Evolutionary conservation across 2,888 invertebrate species (phyloP).

Genomic region (Bibio marci): DNA sequence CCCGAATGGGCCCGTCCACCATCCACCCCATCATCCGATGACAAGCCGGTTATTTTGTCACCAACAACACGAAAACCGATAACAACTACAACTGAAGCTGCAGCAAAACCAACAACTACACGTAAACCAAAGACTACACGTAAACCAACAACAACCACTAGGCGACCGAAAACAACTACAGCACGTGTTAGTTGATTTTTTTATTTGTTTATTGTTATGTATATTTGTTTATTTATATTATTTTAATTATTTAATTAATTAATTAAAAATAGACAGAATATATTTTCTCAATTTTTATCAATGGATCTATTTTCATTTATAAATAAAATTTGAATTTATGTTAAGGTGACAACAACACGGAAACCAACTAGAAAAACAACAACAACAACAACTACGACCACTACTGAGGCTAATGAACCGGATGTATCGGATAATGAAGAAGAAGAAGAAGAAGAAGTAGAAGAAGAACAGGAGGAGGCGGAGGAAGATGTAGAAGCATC

Average conservation of each 20-base stretch:
- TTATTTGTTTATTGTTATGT: background rate
- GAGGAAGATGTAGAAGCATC: background rate
- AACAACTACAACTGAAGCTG: constrained; percentile 15
- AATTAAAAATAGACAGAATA: background rate
- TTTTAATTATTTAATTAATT: too few relatives aligned
- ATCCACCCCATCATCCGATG: constrained; percentile 40
- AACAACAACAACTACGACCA: constrained; percentile 14
- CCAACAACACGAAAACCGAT: constrained; percentile 20
- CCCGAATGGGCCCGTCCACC: constrained; percentile 72
- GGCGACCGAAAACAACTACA: constrained; percentile 15
- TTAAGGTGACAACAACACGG: too few relatives aligned
- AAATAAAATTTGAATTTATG: too few relatives aligned
- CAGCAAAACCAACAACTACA: constrained; percentile 13
- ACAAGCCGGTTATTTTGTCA: constrained; percentile 31
- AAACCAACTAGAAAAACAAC: constrained; percentile 6
- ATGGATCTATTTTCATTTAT: background rate
- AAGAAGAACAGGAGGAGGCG: constrained; percentile 16
- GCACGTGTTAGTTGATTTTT: background rate
- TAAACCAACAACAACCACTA: constrained; percentile 10
- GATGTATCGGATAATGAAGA: background rate
- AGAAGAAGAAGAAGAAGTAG: constrained; percentile 7
- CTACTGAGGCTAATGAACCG: constrained; percentile 12
- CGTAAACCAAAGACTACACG: constrained; percentile 17
- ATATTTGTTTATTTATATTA: constrained; percentile 6
- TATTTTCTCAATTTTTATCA: too few relatives aligned